Conservation (phyloP, 1,140 invertebrate species). For the Dryas iulia region DNA sequence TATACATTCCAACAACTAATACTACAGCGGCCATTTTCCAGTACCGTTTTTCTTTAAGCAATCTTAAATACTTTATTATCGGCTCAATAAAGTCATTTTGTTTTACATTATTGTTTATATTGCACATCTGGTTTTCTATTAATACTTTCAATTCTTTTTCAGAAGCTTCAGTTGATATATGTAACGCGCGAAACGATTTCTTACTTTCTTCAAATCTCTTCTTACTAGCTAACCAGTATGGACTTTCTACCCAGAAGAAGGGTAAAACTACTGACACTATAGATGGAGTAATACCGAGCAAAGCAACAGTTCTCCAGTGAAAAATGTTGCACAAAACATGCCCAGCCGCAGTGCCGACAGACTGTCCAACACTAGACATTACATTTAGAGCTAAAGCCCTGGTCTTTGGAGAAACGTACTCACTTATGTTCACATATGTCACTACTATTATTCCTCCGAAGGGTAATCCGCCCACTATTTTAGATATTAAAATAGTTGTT, state of each 20-base stretch:
- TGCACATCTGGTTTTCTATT: neutral
- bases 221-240: too few relatives aligned
- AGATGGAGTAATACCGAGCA: constrained; percentile 16
- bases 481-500: too few relatives aligned
- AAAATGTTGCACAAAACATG: constrained; percentile 19
- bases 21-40: neutral
- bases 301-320: constrained; percentile 27
- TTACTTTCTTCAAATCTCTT: constrained; percentile 20
- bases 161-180: constrained; percentile 5
- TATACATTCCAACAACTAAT: constrained; percentile 13
- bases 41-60: too few relatives aligned
- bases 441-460: too few relatives aligned
- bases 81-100: too few relatives aligned
- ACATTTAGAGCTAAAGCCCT: constrained; percentile 18
- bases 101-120: too few relatives aligned
- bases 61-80: too few relatives aligned
- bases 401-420: too few relatives aligned
- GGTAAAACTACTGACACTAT: constrained; percentile 16
- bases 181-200: constrained; percentile 12
- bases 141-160: constrained; percentile 19
- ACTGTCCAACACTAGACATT: constrained; percentile 5
- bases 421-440: too few relatives aligned
- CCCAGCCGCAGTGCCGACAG: constrained; percentile 17
- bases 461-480: too few relatives aligned
- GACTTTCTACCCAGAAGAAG: too few relatives aligned